These are phyloP conservation scores for Crossaster papposus DNA, from an alignment of 53 echinoderm and acorn worm species.

Conservation along the genomic window DNA sequence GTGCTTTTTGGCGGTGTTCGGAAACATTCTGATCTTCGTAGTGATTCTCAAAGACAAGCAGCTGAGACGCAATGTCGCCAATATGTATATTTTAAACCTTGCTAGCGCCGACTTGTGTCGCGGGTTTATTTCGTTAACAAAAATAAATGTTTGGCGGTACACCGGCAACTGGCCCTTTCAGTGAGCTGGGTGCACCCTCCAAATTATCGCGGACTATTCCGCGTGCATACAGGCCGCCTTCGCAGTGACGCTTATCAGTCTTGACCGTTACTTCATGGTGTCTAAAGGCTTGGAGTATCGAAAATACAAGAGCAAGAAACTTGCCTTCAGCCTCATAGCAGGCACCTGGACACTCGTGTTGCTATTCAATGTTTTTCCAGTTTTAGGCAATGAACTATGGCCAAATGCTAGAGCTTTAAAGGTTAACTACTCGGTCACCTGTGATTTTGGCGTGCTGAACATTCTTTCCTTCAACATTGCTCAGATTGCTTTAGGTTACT, in stretches of 20 bases:
- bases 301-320: too few species aligned
- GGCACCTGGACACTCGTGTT: constrained; percentile 20
- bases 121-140: constrained; percentile 26
- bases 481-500: constrained; percentile 11
- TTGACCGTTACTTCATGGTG: constrained; percentile 57
- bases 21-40: constrained; percentile 45
- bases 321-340: too few species aligned
- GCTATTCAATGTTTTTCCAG: constrained; percentile 19
- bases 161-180: constrained; percentile 53
- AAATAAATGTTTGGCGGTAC: constrained; percentile 54
- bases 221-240: too few species aligned
- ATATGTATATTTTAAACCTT: constrained; percentile 47
- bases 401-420: background rate
- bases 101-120: constrained; percentile 50
- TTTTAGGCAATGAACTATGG: constrained; percentile 42
- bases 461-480: constrained; percentile 36
- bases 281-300: background rate
- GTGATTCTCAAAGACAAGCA: constrained; percentile 34
- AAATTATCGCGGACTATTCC: constrained; percentile 14
- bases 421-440: constrained; percentile 46
- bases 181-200: constrained; percentile 13
- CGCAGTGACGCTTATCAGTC: constrained; percentile 33
- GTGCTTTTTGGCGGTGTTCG: background rate
- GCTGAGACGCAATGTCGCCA: constrained; percentile 40
- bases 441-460: constrained; percentile 50